Percentiles rank a stretch among this genome's conserved stretches.
Evolutionary conservation across 2,888 invertebrate species (phyloP).

Genomic region (Ephialtes manifestator): DNA sequence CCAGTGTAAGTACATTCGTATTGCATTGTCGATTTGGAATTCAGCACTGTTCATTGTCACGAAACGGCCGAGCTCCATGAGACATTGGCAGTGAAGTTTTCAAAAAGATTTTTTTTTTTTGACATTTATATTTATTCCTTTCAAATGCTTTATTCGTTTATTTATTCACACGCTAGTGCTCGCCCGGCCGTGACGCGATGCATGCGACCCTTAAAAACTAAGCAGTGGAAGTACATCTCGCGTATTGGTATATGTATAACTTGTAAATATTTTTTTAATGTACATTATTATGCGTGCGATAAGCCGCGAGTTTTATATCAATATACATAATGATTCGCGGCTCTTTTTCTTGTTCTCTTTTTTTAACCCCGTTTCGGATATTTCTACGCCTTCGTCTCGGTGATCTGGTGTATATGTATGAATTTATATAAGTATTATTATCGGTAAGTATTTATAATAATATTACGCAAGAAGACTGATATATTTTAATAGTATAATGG

Average conservation of each 20-base stretch:
- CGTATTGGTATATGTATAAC: slow-evolving; percentile 49
- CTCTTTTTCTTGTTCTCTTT: slow-evolving; percentile 27
- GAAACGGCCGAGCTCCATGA: slow-evolving; percentile 75
- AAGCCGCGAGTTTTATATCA: slow-evolving; percentile 40
- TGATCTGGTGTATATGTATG: slow-evolving; percentile 47
- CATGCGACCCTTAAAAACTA: slow-evolving; percentile 68
- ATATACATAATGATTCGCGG: slow-evolving; percentile 45
- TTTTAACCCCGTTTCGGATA: slow-evolving; percentile 18
- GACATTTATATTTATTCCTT: slow-evolving; percentile 10
- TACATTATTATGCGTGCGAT: slow-evolving; percentile 68
- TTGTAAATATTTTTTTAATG: slow-evolving; percentile 66
- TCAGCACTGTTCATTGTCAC: slow-evolving; percentile 76
- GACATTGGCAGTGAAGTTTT: slow-evolving; percentile 75
- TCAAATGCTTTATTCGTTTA: slow-evolving; percentile 22
- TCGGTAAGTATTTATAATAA: slow-evolving; percentile 62
- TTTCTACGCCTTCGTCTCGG: slow-evolving; percentile 17
- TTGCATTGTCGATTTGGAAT: slow-evolving; percentile 85
- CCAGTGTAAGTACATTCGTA: slow-evolving; percentile 84
- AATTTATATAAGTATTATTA: slow-evolving; percentile 60
- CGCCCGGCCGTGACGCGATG: slow-evolving; percentile 53
- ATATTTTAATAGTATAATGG: slow-evolving; percentile 77
- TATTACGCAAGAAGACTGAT: slow-evolving; percentile 81
- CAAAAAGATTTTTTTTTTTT: slow-evolving; percentile 30
- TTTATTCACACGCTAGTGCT: slow-evolving; percentile 39
- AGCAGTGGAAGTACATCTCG: slow-evolving; percentile 69